phyloP scores from a whole-genome alignment of 1,140 invertebrate species.

The Mactra quadrangularis region DNA sequence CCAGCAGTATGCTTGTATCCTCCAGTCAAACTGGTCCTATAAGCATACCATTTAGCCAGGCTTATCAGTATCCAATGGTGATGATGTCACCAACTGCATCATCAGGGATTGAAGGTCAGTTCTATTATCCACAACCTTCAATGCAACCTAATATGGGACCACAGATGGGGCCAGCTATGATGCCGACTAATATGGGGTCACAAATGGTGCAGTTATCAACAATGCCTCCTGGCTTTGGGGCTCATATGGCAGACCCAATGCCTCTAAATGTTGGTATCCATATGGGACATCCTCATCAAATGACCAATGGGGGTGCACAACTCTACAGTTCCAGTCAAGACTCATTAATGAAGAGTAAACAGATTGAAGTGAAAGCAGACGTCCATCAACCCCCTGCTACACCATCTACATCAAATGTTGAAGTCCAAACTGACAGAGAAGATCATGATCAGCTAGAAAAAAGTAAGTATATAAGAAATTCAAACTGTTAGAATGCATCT shows the following conservation, averaged over 20 bases:
- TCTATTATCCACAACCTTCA: neutral
- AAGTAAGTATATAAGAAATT: slow-evolving; percentile 23
- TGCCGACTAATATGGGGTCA: too few species aligned
- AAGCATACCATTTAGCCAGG: neutral
- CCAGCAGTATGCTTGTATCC: too few species aligned
- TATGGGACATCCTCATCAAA: neutral
- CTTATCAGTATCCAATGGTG: slow-evolving; percentile 21
- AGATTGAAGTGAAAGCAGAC: neutral
- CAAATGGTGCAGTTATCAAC: too few species aligned
- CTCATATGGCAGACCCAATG: too few species aligned
- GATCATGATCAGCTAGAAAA: slow-evolving; percentile 12
- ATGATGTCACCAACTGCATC: neutral
- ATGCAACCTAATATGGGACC: neutral
- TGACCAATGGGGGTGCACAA: slow-evolving; percentile 14
- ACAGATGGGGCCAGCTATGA: too few species aligned
- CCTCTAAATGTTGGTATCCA: neutral
- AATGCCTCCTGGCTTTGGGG: too few species aligned
- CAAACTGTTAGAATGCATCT: too few species aligned
- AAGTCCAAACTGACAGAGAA: slow-evolving; percentile 49
- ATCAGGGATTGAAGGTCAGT: neutral
- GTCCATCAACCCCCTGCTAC: slow-evolving; percentile 5
- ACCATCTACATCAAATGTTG: slow-evolving; percentile 31
- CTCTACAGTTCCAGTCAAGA: neutral
- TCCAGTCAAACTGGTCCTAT: neutral
- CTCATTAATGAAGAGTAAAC: too few species aligned